Conservation (phyloP, 2,797 vertebrate species). For the Melanotaenia nigrans region DNA sequence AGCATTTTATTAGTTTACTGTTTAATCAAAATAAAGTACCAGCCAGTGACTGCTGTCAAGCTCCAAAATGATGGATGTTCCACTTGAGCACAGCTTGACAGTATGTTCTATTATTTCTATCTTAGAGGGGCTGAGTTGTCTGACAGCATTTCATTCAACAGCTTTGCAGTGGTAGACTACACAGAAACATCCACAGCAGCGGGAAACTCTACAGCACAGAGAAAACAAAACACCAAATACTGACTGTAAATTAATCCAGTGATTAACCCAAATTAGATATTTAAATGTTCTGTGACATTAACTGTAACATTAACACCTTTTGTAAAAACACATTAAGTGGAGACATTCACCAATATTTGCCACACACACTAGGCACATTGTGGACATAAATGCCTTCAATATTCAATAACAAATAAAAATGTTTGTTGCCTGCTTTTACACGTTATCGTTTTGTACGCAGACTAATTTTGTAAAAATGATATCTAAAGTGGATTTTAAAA, state of each 20-base stretch:
- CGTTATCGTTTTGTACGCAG: conserved; percentile 20
- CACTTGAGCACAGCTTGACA: conserved; percentile 56
- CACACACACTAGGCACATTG: conserved; percentile 21
- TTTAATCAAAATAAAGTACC: conserved; percentile 62
- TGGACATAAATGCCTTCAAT: conserved; percentile 16
- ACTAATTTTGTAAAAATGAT: conserved; percentile 9
- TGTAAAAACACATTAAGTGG: conserved; percentile 21
- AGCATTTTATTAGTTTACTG: conserved; percentile 47
- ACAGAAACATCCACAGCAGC: conserved; percentile 11
- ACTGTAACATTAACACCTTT: not conserved
- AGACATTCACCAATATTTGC: conserved; percentile 32
- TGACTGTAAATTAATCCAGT: conserved; percentile 25
- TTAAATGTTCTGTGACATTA: conserved; percentile 4
- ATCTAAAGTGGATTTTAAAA: conserved; percentile 25
- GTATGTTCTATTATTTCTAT: conserved; percentile 57
- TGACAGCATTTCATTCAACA: conserved; percentile 40
- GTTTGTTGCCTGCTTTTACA: conserved; percentile 29
- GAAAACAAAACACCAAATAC: conserved; percentile 7
- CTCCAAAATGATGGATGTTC: conserved; percentile 58
- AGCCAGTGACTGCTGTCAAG: conserved; percentile 44
- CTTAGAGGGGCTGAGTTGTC: conserved; percentile 34
- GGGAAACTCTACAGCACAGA: not conserved
- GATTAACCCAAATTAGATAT: conserved; percentile 1
- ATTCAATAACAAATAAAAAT: not conserved
- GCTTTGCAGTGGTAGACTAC: conserved; percentile 19